These are phyloP conservation scores for Rhingia rostrata DNA, from an alignment of 2,888 invertebrate species.

Conservation along the genomic window DNA sequence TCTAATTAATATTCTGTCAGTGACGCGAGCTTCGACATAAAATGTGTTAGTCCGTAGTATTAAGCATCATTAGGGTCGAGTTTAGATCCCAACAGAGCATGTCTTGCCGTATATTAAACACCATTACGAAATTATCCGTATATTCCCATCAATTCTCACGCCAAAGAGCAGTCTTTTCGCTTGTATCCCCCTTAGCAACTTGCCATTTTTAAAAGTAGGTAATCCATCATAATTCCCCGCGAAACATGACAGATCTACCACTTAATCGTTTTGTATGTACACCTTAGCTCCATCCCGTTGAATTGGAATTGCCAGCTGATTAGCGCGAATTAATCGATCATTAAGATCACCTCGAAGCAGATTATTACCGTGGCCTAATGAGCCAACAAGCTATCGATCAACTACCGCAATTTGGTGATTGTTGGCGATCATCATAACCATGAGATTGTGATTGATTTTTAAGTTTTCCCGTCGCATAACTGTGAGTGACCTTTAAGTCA, in stretches of 20 bases:
- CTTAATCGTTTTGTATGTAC: conserved; percentile 26
- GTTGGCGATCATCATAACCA: conserved; percentile 46
- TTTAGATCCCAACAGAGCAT: not conserved
- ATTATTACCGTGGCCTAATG: conserved; percentile 50
- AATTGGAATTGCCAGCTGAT: conserved; percentile 46
- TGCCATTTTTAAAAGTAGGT: conserved; percentile 18
- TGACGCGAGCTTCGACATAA: too few species aligned
- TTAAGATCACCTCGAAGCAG: conserved; percentile 51
- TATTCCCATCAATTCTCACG: conserved; percentile 23
- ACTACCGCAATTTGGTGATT: conserved; percentile 51
- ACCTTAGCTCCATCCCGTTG: conserved; percentile 13
- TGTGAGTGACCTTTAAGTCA: conserved; percentile 47
- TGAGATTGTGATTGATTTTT: conserved; percentile 44
- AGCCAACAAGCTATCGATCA: conserved; percentile 60
- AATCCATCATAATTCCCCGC: conserved; percentile 33
- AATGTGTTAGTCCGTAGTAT: not conserved
- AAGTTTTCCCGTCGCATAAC: not conserved
- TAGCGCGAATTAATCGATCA: conserved; percentile 56
- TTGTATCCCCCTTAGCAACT: conserved; percentile 7
- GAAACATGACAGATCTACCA: conserved; percentile 37
- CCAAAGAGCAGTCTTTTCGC: not conserved
- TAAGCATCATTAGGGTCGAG: not conserved
- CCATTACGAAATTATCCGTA: not conserved
- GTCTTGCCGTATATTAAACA: not conserved
- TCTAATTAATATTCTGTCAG: not conserved